Conservation (phyloP, 1,140 invertebrate genomes). For the Lepidostoma basale region DNA sequence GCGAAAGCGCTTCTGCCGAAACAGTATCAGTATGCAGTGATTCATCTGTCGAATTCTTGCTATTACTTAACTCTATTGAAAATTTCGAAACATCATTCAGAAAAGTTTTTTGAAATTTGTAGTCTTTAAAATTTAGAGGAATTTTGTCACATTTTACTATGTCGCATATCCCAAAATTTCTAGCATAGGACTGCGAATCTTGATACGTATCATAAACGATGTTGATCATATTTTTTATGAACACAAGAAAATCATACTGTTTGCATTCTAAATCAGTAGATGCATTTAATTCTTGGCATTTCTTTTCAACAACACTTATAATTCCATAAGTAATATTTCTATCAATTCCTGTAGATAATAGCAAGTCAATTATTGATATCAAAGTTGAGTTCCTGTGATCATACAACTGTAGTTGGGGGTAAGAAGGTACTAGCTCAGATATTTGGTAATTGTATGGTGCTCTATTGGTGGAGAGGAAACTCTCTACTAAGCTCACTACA, state of each 20-base stretch:
- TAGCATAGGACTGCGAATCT: slow-evolving; percentile 55
- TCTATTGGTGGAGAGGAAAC: slow-evolving; percentile 56
- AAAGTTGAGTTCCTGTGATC: slow-evolving; percentile 58
- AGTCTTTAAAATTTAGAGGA: slow-evolving; percentile 58
- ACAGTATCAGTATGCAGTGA: slow-evolving; percentile 47
- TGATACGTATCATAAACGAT: slow-evolving; percentile 59
- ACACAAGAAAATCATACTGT: slow-evolving; percentile 57
- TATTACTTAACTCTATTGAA: slow-evolving; percentile 25
- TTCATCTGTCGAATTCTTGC: slow-evolving; percentile 51
- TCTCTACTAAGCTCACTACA: slow-evolving; percentile 57
- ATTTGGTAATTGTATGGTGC: slow-evolving; percentile 57
- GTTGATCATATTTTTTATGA: slow-evolving; percentile 58
- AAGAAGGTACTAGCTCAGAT: slow-evolving; percentile 53
- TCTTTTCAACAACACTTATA: slow-evolving; percentile 58
- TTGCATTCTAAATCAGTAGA: slow-evolving; percentile 54
- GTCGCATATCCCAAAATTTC: slow-evolving; percentile 56
- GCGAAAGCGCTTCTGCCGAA: not conserved
- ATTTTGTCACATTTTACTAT: slow-evolving; percentile 56
- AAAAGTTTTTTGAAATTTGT: slow-evolving; percentile 56
- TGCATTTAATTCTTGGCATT: slow-evolving; percentile 55
- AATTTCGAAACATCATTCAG: slow-evolving; percentile 54
- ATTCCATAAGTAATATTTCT: slow-evolving; percentile 59
- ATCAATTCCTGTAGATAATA: slow-evolving; percentile 57
- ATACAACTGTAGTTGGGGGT: slow-evolving; percentile 58
- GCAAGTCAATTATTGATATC: slow-evolving; percentile 57